Conservation (phyloP, 92 coral and sea anemone genomes). For the Diadumene lineata region DNA sequence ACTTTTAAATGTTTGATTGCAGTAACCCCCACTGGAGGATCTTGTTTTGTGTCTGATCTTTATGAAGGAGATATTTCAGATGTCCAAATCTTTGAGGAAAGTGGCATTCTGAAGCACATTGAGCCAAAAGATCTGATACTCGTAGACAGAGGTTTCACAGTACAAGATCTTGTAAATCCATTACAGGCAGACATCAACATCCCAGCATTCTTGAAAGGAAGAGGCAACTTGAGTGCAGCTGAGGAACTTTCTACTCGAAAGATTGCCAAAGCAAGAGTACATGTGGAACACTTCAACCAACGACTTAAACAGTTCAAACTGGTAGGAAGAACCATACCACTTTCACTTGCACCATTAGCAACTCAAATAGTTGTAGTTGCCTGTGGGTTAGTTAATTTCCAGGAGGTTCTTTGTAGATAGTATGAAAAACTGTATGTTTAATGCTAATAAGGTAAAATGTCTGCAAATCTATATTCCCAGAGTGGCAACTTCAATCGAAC, state of each 20-base stretch:
- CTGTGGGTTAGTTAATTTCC: not conserved
- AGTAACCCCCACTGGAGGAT: slow-evolving; percentile 43
- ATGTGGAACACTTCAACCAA: slow-evolving; percentile 58
- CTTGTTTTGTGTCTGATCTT: slow-evolving; percentile 42
- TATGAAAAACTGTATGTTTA: not conserved
- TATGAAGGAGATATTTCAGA: slow-evolving; percentile 38
- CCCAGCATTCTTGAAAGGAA: slow-evolving; percentile 50
- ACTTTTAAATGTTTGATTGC: slow-evolving; percentile 35
- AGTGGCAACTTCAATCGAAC: too few species aligned
- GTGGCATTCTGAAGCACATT: slow-evolving; percentile 35
- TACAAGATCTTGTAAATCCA: slow-evolving; percentile 51
- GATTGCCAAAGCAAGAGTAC: slow-evolving; percentile 62
- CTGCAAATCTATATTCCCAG: not conserved
- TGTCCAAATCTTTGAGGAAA: slow-evolving; percentile 25
- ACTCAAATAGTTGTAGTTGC: not conserved
- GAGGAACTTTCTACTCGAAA: slow-evolving; percentile 56
- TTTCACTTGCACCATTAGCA: slow-evolving; percentile 22
- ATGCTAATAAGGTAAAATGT: not conserved
- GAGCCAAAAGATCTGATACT: slow-evolving; percentile 23
- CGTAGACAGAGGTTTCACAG: slow-evolving; percentile 48
- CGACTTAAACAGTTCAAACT: slow-evolving; percentile 54
- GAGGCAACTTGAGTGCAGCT: slow-evolving; percentile 51
- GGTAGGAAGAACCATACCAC: slow-evolving; percentile 45
- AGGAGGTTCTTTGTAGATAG: not conserved
- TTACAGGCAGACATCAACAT: slow-evolving; percentile 27